A percentile compares a stretch with the other conserved stretches of the same genome.
Conservation (phyloP, 2,888 invertebrate genomes). For the Orthosia gracilis region DNA sequence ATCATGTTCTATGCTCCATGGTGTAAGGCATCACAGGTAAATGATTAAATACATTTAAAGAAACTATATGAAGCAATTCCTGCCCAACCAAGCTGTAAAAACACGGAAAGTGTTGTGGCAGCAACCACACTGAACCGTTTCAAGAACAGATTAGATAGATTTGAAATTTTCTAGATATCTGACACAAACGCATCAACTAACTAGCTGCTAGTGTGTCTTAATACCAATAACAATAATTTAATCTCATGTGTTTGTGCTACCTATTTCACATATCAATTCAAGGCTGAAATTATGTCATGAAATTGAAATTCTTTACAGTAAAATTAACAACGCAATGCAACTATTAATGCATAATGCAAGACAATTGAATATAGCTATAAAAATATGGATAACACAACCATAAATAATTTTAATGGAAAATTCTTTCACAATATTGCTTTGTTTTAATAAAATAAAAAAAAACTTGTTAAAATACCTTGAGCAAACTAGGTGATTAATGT, state of each 20-base stretch:
- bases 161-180: too few relatives aligned
- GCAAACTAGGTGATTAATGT: too few relatives aligned
- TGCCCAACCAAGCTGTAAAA: too few relatives aligned
- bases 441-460: not conserved
- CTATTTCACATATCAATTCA: not conserved
- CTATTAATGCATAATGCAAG: not conserved
- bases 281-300: not conserved
- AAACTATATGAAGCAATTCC: too few relatives aligned
- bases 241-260: not conserved
- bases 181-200: too few relatives aligned
- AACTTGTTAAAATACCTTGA: too few relatives aligned
- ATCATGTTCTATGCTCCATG: constrained; percentile 98
- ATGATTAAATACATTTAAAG: constrained; percentile 14
- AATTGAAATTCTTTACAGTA: constrained; percentile 20
- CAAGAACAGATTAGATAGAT: too few relatives aligned
- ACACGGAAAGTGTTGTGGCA: too few relatives aligned
- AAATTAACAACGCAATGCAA: not conserved
- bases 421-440: not conserved
- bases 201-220: too few relatives aligned
- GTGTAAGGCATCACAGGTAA: constrained; percentile 97
- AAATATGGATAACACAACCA: not conserved
- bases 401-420: constrained; percentile 8
- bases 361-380: constrained; percentile 18
- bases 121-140: too few relatives aligned
- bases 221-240: too few relatives aligned